Base-by-base conservation (phyloP, 2,797 vertebrate species). In the Leucoraja ocellata region DNA sequence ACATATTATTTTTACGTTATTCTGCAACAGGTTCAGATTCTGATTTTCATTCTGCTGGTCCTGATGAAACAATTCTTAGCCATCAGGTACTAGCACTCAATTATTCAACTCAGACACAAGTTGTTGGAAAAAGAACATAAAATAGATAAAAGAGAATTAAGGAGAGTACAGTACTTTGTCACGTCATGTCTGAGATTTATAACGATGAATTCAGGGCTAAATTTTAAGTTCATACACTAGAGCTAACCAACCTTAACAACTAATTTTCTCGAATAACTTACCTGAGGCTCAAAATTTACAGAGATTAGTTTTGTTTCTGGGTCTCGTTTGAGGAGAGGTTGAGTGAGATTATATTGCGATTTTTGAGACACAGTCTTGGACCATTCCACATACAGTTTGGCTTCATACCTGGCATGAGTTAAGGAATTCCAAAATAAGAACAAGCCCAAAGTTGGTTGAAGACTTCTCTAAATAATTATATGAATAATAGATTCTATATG, bases 281-380 rank as follows among this genome's bases (percentile, higher is more conserved):
- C 99, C 98, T 99, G 98, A 2, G 97, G 96, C 94, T 95, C 97
- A 96, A 99, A 99, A 95, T 99, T 99, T 95, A 99, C 98, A 0
- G 95, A 93, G 93, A 99, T 96, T 88, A 97, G 95, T 93, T 94
- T 97, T 18, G 96, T 97, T 46, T 94, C 94, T 0, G 95, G 95
- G 81, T 99, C 97, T 91, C 97, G 96, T 58, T 93, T 94, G 95
- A 99, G 94, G 93, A 99, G 96, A 0, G 98, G 97, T 93, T 95
- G 96, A 93, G 95, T 95, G 25, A 99, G 98, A 95, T 97, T 98
- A 95, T 96, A 97, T 95, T 97, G 97, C 0, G 97, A 98, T 71
- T 95, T 97, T 94, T 98, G 96, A n/a, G 96, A 96, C 39, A 99
- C 98, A 0, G 96, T 97, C 94, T 96, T 96, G 23, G 96, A 97